Evolutionary conservation across 2,113 vertebrate genomes (phyloP), one percentile per base, ranked within the genome.

Genomic region (Forbesichthys papilliferus): DNA sequence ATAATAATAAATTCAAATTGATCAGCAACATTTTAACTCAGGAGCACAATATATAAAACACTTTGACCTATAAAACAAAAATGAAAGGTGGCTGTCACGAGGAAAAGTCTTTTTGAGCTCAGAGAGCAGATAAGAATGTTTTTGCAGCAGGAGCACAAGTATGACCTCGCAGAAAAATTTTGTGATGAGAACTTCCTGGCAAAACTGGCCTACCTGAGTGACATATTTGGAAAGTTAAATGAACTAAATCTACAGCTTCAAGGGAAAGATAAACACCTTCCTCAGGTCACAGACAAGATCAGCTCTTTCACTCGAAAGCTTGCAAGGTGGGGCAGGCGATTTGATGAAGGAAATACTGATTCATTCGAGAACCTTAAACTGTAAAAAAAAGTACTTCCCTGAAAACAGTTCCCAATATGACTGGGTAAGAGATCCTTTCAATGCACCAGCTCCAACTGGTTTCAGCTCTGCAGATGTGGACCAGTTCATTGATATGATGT

Each of bases 91-190:
- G 74, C 71, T 80, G 12, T 74, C 74, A n/a, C 11, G 34, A 69
- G 78, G 78, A 36, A 81, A 78, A 67, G 72, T 78, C 11, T 66
- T 48, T 73, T 74, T 78, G 76, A 74, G 61, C 61, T 79, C 61
- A 56, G 72, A 78, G 65, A 69, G 62, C 0, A 78, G 54, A 81
- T 80, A 33, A 52, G 42, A 64, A 11, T 59, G 70, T 66, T 66
- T 73, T 66, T 73, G 63, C 34, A 66, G 63, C 16, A 66, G 56
- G 48, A 73, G 62, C 14, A 46, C 5, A 51, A 27, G 65, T 20
- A 62, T 51, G 51, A 68, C 48, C 3, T 33, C 3, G 64, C 64
- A 67, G 9, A 0, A 16, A 60, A 54, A 1, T 66, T 54, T 54
- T 9, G 16, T 48, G 56, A 73, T 34, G 71, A 73, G 14, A 33